A percentile compares a stretch with the other conserved stretches of the same genome.
These are phyloP conservation scores for Trissolcus brochymenae DNA, from an alignment of 2,888 invertebrate species.

Conservation along the genomic window DNA sequence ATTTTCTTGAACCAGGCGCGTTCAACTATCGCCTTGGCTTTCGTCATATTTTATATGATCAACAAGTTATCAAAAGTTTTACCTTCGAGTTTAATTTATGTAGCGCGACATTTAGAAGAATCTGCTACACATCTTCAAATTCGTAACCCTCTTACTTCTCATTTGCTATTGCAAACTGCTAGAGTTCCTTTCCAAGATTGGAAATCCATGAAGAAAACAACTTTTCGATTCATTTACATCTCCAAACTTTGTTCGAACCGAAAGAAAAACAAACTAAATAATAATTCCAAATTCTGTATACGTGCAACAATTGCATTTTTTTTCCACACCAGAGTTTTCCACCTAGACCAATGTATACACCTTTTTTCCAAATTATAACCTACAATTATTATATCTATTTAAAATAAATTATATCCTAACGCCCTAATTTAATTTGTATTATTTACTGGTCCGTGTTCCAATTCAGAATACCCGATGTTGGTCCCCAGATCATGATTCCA, in stretches of 20 bases:
- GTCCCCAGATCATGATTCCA: constrained; percentile 16
- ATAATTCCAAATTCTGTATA: background rate
- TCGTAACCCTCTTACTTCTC: constrained; percentile 21
- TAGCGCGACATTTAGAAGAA: constrained; percentile 19
- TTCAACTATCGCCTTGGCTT: constrained; percentile 13
- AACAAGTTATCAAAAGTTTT: constrained; percentile 47
- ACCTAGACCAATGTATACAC: no score
- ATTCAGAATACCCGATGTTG: background rate
- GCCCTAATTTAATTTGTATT: no score
- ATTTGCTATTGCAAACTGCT: constrained; percentile 4
- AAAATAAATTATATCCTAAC: no score
- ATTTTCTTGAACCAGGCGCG: constrained; percentile 5
- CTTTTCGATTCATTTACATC: no score
- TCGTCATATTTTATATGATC: constrained; percentile 46
- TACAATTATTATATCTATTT: no score
- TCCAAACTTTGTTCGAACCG: background rate
- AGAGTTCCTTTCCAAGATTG: constrained; percentile 7
- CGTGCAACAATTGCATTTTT: background rate
- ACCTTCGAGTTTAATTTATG: constrained; percentile 38
- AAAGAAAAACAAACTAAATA: background rate
- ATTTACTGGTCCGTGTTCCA: constrained; percentile 27
- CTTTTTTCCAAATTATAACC: no score
- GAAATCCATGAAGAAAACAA: constrained; percentile 8
- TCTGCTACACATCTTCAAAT: constrained; percentile 33
- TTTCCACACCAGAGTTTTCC: no score